These are phyloP conservation scores for Urocyon cinereoargenteus DNA, from an alignment of 2,797 vertebrate species.

Conservation along the genomic window DNA sequence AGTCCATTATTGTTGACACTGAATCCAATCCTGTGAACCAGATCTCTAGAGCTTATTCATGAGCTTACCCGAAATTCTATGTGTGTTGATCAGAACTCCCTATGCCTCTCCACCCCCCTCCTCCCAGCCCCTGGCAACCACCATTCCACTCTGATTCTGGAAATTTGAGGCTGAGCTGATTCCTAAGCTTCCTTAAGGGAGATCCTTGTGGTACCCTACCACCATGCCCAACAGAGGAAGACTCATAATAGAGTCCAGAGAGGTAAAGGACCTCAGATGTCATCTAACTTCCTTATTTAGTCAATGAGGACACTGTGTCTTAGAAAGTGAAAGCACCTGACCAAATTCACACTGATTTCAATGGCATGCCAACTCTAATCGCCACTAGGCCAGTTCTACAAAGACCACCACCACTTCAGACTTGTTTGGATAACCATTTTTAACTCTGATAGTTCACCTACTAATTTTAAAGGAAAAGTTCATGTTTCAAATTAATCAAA, in stretches of 20 bases:
- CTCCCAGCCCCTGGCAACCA: not conserved
- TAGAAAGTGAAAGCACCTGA: not conserved
- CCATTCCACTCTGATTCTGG: not conserved
- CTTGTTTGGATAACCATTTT: not conserved
- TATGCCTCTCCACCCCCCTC: not conserved
- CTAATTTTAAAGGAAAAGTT: not conserved
- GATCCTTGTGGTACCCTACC: not conserved
- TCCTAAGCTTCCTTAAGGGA: not conserved
- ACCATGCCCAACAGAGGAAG: not conserved
- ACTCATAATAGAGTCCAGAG: not conserved
- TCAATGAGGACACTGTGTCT: not conserved
- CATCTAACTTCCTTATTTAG: not conserved
- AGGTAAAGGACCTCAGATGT: not conserved
- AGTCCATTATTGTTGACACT: not conserved
- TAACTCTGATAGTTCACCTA: not conserved
- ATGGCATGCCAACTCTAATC: not conserved
- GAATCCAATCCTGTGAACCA: not conserved
- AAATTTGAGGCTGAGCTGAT: not conserved
- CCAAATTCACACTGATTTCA: not conserved
- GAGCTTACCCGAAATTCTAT: not conserved
- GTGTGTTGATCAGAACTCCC: not conserved
- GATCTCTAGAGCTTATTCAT: not conserved
- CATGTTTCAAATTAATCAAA: constrained; percentile 1
- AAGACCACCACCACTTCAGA: not conserved
- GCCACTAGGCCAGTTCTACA: not conserved